Base-by-base conservation (phyloP, 2,888 invertebrate species). In the Cabera pusaria region DNA sequence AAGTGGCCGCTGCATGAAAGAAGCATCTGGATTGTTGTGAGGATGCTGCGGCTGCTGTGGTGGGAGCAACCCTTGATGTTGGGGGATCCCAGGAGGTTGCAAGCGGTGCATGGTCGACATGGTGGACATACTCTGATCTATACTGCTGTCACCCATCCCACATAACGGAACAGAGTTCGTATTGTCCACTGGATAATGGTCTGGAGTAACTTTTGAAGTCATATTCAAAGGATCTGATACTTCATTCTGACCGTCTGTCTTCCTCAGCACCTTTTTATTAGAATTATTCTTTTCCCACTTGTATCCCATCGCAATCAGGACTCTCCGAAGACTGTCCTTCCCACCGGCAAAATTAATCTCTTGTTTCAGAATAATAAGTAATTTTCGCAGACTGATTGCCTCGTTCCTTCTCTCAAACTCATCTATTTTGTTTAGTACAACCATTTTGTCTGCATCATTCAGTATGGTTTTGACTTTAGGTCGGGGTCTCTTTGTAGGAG, bases 321-420 rank as follows among this genome's bases (percentile, higher is more conserved):
- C 41, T 14, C 41, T 35, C 1, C 41, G 35, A 1, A 42, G 21
- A 9, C 41, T 42, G 22, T 42, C 41, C 6, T 42, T 42, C 0
- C 41, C 41, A 5, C 41, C 41, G 1, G 41, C 41, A 26, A 42
- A 42, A 18, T 36, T 42, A 6, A 42, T 42, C 16, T 42, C 41
- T 17, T 35, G 31, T 31, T 42, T 42, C n/a, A 42, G 23, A 5
- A 42, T 29, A 7, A 42, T 42, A 3, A 42, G 35, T n/a, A 42
- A 14, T 5, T 42, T 42, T 8, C 41, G 31, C n/a, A 42, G 8
- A 5, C 41, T 42, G 8, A 42, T 42, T 7, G 41, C 41, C 19
- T 42, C 41, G 6, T 42, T 42, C 19, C 41, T 25, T 19, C 41
- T 8, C 5, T 42, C 41, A 8, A 42, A 42, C 8, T 42, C 41